Evolutionary conservation across 2,888 invertebrate species (phyloP).

Genomic region (Thumatha senex): DNA sequence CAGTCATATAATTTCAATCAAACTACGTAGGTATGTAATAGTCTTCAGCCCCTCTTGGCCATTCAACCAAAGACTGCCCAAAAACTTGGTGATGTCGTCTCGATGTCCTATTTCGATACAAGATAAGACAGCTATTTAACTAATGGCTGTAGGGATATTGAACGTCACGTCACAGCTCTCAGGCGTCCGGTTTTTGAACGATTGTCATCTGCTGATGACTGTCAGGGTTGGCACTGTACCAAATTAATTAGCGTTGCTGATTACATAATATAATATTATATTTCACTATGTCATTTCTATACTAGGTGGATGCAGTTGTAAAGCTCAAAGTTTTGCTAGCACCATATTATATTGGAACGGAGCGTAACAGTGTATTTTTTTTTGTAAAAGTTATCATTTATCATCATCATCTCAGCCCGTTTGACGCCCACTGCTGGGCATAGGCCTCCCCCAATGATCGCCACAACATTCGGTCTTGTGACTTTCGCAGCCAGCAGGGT

Average conservation of each 20-base stretch:
- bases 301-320: no score
- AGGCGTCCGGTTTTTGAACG: conserved; percentile 72
- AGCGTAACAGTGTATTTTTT: no score
- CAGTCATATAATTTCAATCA: background rate
- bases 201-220: conserved; percentile 76
- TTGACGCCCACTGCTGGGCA: no score
- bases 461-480: no score
- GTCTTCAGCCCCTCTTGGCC: background rate
- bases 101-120: conserved; percentile 33
- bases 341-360: no score
- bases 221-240: conserved; percentile 51
- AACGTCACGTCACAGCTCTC: conserved; percentile 53
- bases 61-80: background rate
- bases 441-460: no score
- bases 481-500: no score
- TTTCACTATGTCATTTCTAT: no score
- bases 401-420: no score
- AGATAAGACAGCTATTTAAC: conserved; percentile 35
- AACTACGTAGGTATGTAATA: background rate
- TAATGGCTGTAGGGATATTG: conserved; percentile 63
- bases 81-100: conserved; percentile 5
- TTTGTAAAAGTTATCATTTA: no score
- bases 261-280: background rate
- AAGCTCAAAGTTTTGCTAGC: no score
- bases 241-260: background rate